Conservation (phyloP, 2,888 invertebrate species). For the Helleia helle region DNA sequence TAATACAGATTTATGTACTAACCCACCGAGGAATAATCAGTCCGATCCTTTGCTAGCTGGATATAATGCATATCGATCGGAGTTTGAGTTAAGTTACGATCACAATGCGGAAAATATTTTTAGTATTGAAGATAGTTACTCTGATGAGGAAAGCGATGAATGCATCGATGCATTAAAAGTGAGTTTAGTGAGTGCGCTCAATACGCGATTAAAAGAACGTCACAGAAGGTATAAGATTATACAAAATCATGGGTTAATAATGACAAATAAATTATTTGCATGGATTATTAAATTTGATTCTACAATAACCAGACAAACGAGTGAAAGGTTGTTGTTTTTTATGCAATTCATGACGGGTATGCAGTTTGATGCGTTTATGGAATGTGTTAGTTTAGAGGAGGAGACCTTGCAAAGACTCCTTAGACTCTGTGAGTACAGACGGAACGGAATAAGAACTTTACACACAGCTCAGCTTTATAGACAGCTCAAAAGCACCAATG, state of each 20-base stretch:
- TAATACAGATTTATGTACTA: slow-evolving; percentile 76
- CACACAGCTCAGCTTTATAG: slow-evolving; percentile 77
- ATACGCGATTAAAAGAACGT: slow-evolving; percentile 83
- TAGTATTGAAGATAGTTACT: slow-evolving; percentile 53
- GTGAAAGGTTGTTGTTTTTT: slow-evolving; percentile 78
- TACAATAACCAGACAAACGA: slow-evolving; percentile 71
- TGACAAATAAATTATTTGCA: slow-evolving; percentile 78
- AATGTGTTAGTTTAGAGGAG: slow-evolving; percentile 80
- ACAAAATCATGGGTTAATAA: slow-evolving; percentile 84
- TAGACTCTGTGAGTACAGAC: slow-evolving; percentile 78
- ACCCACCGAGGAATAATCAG: slow-evolving; percentile 80
- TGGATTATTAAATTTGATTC: slow-evolving; percentile 81
- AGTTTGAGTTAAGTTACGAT: slow-evolving; percentile 89
- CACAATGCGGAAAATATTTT: slow-evolving; percentile 85
- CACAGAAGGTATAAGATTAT: slow-evolving; percentile 81
- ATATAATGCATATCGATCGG: slow-evolving; percentile 88
- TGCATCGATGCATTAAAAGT: slow-evolving; percentile 78
- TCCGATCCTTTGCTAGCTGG: slow-evolving; percentile 79
- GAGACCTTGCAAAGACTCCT: slow-evolving; percentile 77
- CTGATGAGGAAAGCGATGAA: slow-evolving; percentile 62
- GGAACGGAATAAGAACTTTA: slow-evolving; percentile 80
- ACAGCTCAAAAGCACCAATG: slow-evolving; percentile 76
- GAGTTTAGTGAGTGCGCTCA: slow-evolving; percentile 82
- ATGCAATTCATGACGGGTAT: slow-evolving; percentile 83
- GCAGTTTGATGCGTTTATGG: slow-evolving; percentile 84